Percentiles rank a stretch among this genome's conserved stretches.
These are phyloP conservation scores for Aporrectodea caliginosa DNA, from an alignment of 1,140 invertebrate genomes.

Conservation along the genomic window DNA sequence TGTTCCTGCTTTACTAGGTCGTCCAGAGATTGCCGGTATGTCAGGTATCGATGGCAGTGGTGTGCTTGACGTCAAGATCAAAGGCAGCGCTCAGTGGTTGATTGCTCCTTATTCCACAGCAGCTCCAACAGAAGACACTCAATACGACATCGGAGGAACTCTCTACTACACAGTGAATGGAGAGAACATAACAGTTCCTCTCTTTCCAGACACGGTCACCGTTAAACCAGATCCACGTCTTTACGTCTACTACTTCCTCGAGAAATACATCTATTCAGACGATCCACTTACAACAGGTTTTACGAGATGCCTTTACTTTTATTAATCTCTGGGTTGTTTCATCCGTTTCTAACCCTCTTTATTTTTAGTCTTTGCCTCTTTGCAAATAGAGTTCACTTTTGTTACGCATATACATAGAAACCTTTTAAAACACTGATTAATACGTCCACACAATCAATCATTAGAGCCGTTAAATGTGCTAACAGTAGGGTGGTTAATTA, in stretches of 20 bases:
- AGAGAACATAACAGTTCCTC: constrained; percentile 32
- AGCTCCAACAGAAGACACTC: constrained; percentile 32
- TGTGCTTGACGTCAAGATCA: constrained; percentile 19
- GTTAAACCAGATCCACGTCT: constrained; percentile 38
- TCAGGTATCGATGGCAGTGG: constrained; percentile 35
- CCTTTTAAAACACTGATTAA: too few relatives aligned
- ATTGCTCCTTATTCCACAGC: constrained; percentile 36
- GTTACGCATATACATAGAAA: too few relatives aligned
- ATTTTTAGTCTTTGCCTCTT: too few relatives aligned
- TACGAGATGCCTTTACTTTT: too few relatives aligned
- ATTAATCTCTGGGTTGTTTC: too few relatives aligned
- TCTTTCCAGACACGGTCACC: constrained; percentile 36
- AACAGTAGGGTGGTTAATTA: too few relatives aligned
- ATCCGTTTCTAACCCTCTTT: too few relatives aligned
- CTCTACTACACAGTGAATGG: constrained; percentile 25
- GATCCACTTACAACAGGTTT: constrained; percentile 35
- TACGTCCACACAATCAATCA: too few relatives aligned
- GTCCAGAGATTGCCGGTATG: constrained; percentile 30
- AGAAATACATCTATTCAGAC: constrained; percentile 37
- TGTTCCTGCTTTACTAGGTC: too few relatives aligned
- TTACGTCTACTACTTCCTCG: constrained; percentile 36
- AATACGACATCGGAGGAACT: constrained; percentile 35
- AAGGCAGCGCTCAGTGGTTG: constrained; percentile 36
- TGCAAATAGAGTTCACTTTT: too few relatives aligned
- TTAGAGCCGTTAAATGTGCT: too few relatives aligned